These are phyloP conservation scores for Bugula neritina DNA, from an alignment of 2,888 invertebrate species.

Conservation along the genomic window DNA sequence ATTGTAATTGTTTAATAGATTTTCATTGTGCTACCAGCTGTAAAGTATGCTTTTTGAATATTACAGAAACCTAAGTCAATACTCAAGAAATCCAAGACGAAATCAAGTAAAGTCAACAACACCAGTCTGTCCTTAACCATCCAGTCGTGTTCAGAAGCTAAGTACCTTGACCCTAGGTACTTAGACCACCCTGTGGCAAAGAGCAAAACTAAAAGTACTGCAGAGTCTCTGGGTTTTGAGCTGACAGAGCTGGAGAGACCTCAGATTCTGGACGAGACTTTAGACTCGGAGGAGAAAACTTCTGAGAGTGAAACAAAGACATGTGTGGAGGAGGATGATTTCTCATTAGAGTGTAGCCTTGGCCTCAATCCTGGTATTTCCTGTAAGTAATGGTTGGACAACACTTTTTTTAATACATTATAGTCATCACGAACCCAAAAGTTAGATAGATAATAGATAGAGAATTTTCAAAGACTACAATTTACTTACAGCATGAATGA, in stretches of 20 bases:
- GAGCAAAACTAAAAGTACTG: background rate
- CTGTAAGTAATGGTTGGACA: background rate
- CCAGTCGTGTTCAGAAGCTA: background rate
- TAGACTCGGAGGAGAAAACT: background rate
- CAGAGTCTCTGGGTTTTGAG: background rate
- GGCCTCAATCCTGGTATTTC: background rate
- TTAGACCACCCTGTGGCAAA: background rate
- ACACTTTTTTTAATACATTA: background rate
- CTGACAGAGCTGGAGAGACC: background rate
- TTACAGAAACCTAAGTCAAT: background rate
- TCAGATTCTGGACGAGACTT: background rate
- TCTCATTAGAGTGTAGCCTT: background rate
- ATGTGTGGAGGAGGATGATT: background rate
- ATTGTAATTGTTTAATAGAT: too few species aligned
- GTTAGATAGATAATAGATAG: too few species aligned
- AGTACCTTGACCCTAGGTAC: background rate
- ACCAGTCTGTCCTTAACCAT: background rate
- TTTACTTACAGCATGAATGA: background rate
- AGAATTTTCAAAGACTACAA: too few species aligned
- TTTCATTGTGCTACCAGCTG: too few species aligned
- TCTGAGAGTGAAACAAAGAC: background rate
- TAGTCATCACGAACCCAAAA: background rate
- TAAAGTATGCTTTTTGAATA: too few species aligned
- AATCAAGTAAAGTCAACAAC: background rate
- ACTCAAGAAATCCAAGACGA: background rate